phyloP scores from a whole-genome alignment of 2,888 invertebrate genomes.

The Sesamia inferens region DNA sequence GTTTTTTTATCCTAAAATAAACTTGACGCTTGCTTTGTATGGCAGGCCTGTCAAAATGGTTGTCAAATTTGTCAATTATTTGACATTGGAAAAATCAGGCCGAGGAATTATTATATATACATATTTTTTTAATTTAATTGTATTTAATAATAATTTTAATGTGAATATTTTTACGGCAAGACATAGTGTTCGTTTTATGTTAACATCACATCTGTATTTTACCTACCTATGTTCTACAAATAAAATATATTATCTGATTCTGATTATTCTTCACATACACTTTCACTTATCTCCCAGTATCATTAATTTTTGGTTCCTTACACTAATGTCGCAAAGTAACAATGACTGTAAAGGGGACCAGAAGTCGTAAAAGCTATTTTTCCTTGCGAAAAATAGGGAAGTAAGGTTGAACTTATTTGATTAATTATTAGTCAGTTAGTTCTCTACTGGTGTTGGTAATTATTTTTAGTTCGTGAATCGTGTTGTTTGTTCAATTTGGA shows the following conservation, averaged over 20 bases:
- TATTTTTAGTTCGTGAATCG: background rate
- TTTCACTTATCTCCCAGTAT: slow-evolving; percentile 12
- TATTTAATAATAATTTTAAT: too few species aligned
- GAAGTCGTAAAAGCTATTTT: slow-evolving; percentile 2
- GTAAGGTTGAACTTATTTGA: slow-evolving; percentile 12
- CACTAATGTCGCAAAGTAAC: slow-evolving; percentile 17
- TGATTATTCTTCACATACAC: slow-evolving; percentile 9
- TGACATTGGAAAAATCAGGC: too few species aligned
- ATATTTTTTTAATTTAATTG: too few species aligned
- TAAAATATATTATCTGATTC: slow-evolving; percentile 1
- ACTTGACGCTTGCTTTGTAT: too few species aligned
- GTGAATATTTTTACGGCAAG: too few species aligned
- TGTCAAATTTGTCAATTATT: too few species aligned
- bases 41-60: too few species aligned
- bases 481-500: background rate
- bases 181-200: too few species aligned
- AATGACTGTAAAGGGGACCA: slow-evolving; percentile 24
- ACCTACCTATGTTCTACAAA: too few species aligned
- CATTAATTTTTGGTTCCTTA: slow-evolving; percentile 26
- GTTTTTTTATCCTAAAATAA: too few species aligned
- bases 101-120: too few species aligned
- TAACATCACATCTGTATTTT: too few species aligned
- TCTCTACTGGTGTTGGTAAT: background rate
- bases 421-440: slow-evolving; percentile 14
- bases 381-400: slow-evolving; percentile 18